phyloP scores from a whole-genome alignment of 2,888 invertebrate genomes.

The Chaitophorus viminalis region DNA sequence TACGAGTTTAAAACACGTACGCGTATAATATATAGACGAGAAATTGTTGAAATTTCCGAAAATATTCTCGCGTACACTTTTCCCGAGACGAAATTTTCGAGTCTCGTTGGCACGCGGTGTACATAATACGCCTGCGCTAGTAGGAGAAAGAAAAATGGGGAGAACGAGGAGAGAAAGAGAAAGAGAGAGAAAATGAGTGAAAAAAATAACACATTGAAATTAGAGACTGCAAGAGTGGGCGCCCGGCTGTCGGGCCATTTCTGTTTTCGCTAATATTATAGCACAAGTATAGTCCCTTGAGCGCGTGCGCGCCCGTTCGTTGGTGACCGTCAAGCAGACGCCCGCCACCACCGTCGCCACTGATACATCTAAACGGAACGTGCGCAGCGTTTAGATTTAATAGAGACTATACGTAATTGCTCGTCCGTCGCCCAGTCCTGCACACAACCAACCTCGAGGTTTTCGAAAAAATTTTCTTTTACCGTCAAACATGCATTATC shows the following conservation, averaged over 20 bases:
- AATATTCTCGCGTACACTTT: too few species aligned
- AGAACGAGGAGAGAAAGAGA: not conserved
- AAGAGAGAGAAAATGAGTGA: not conserved
- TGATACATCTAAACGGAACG: not conserved
- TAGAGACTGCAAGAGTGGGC: constrained; percentile 58
- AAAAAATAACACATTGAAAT: constrained; percentile 42
- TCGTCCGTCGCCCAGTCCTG: too few species aligned
- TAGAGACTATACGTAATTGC: too few species aligned
- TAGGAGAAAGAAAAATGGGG: not conserved
- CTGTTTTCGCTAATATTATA: constrained; percentile 43
- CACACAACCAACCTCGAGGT: too few species aligned
- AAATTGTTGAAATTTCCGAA: too few species aligned
- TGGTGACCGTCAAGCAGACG: constrained; percentile 39
- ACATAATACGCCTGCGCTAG: not conserved
- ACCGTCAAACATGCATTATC: too few species aligned
- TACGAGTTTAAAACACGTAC: too few species aligned
- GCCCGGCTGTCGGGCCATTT: constrained; percentile 56
- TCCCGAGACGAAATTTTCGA: too few species aligned
- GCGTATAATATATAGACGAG: too few species aligned
- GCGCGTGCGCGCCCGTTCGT: not conserved
- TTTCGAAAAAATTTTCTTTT: too few species aligned
- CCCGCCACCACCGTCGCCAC: constrained; percentile 1
- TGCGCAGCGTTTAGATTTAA: too few species aligned
- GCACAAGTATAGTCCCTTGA: not conserved
- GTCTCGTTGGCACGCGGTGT: too few species aligned